Base-by-base conservation (phyloP, 2,888 invertebrate genomes). In the Agrochola macilenta region DNA sequence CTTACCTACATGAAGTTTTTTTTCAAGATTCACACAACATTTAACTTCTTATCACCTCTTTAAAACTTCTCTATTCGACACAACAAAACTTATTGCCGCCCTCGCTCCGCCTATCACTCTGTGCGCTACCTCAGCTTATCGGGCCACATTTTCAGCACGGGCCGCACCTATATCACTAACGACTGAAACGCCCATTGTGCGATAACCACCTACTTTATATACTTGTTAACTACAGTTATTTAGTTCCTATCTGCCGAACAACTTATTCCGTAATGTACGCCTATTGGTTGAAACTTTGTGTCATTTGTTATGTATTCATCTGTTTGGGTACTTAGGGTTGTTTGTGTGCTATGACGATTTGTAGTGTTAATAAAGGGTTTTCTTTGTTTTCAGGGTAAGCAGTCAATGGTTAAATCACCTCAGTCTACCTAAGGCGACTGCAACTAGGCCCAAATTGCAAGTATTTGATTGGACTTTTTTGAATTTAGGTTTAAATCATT, bases 121-220 rank as follows among this genome's bases (percentile, higher is more conserved):
- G 73, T 52, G 57, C 91, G 89, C 91, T 88, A 75, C 75, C 70
- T 68, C 35, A 77, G 80, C 90, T 92, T 93, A 94, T 94, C 93
- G 91, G 88, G 84, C 83, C 84, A 89, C 93, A 92, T 93, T 93
- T 93, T 90, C 91, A 91, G 91, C 92, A 90, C 93, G 92, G 88
- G 89, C 92, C 90, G 89, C 92, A 92, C 93, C 93, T 93, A 92
- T 89, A 92, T 93, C 93, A 93, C 93, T 94, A 95, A 94, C 93
- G 94, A 93, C 92, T 91, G 90, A 90, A 90, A 90, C 90, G 91
- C 89, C 87, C 87, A 88, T 88, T 89, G 89, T 89, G 89, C 89
- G 88, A 88, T 88, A 87, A 88, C 89, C 89, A 86, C 88, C 85
- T 87, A 89, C 89, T 89, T 86, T 87, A 90, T 90, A 86, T 89